A percentile compares a stretch with the other conserved stretches of the same genome.
phyloP scores from a whole-genome alignment of 2,888 invertebrate species.

The Pemphredon lugubris region DNA sequence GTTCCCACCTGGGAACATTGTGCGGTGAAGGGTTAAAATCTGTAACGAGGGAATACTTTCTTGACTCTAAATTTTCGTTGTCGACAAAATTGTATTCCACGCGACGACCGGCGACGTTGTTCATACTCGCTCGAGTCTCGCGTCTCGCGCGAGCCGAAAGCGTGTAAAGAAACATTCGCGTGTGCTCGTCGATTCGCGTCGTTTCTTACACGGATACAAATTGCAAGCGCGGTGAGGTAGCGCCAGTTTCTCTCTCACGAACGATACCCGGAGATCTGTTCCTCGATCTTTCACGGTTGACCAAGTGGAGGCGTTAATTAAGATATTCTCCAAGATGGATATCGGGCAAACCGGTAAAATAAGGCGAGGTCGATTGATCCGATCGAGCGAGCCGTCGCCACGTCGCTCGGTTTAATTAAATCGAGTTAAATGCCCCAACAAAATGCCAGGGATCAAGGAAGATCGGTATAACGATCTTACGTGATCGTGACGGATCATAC shows the following conservation, averaged over 20 bases:
- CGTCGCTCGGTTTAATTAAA: constrained; percentile 49
- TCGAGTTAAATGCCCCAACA: constrained; percentile 37
- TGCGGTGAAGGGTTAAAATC: too few species aligned
- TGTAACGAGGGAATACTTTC: too few species aligned
- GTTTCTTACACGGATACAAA: constrained; percentile 54
- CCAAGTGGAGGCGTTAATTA: constrained; percentile 57
- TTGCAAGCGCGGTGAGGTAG: constrained; percentile 54
- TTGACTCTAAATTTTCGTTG: too few species aligned
- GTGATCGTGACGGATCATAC: constrained; percentile 42
- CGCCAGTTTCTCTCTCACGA: constrained; percentile 63
- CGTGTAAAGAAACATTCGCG: constrained; percentile 29
- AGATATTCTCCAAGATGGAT: constrained; percentile 44
- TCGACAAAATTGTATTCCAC: too few species aligned
- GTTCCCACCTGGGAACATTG: too few species aligned
- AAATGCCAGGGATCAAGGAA: constrained; percentile 31
- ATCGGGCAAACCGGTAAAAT: constrained; percentile 35
- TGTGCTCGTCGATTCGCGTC: constrained; percentile 28
- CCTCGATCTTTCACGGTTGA: constrained; percentile 54
- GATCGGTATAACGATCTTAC: constrained; percentile 20
- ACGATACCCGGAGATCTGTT: constrained; percentile 48
- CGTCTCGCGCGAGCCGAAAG: constrained; percentile 35
- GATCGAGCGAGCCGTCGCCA: constrained; percentile 35
- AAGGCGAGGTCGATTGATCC: constrained; percentile 49
- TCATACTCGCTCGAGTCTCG: not conserved
- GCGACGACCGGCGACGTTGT: too few species aligned